Evolutionary conservation across 2,888 invertebrate species (phyloP), one percentile per base, ranked within the genome.

Genomic region (Bibio marci): DNA sequence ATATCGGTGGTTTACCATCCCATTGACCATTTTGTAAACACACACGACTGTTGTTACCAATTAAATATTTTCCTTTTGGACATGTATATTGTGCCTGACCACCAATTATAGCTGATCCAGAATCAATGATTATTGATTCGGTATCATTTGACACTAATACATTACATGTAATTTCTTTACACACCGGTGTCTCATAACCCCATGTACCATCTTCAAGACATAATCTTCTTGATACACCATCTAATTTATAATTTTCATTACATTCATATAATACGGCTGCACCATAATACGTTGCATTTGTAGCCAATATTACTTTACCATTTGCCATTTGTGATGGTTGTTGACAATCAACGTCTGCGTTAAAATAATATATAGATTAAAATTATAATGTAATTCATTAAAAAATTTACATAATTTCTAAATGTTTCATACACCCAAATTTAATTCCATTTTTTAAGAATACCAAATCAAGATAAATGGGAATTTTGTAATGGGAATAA

Each of bases 151-250:
- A 67, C 2, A 62, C 49, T 36, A 85, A 85, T 48, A 78, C 73
- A 43, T 69, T 69, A 54, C 87, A 88, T 30, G 76, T 76, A 44
- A 87, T 82, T 68, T 87, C 83, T 72, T 71, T 71, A 55, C 91
- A 91, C n/a, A 63, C 55, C 0, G 90, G 88, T 0, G 76, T 63
- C 42, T 81, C 82, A 14, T 83, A 80, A 51, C 86, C 85, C 91
- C 90, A 91, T 1, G 86, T 87, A 37, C 81, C 87, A 53, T 90
- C 81, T 52, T 90, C 88, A 39, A 85, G 71, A 52, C 90, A 91
- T 38, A 86, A 59, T 42, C 90, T 64, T 38, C 88, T 68, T 3
- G 83, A 81, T 3, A 83, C 81, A 0, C 90, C 90, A 47, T 81
- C 80, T 11, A 90, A 62, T 53, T 79, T 77, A 62, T 73, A 90